phyloP scores from a whole-genome alignment of 2,113 vertebrate genomes.

The Vicugna pacos region DNA sequence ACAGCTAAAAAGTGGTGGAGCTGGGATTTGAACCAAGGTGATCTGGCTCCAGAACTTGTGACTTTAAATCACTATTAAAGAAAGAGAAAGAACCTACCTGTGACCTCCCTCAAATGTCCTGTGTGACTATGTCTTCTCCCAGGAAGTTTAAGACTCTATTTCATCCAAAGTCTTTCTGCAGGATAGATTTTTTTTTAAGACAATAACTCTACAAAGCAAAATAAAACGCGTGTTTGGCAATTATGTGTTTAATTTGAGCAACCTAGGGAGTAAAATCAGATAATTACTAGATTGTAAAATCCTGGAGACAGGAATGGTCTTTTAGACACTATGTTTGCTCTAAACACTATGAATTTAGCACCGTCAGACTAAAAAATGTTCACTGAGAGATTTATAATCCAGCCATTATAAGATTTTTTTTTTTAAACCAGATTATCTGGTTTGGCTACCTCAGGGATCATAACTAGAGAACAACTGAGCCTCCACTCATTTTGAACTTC shows the following conservation, averaged over 20 bases:
- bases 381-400: constrained; percentile 63
- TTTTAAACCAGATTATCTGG: constrained; percentile 62
- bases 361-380: constrained; percentile 50
- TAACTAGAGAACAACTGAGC: constrained; percentile 12
- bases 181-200: constrained; percentile 50
- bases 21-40: neutral
- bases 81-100: neutral
- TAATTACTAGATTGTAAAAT: constrained; percentile 74
- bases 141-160: constrained; percentile 70
- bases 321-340: constrained; percentile 17
- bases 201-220: constrained; percentile 39
- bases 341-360: constrained; percentile 46
- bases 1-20: neutral
- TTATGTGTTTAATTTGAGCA: constrained; percentile 64
- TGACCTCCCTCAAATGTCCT: constrained; percentile 65
- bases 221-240: neutral
- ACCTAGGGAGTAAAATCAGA: constrained; percentile 56
- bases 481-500: neutral
- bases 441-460: constrained; percentile 60
- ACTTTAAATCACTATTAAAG: neutral
- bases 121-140: constrained; percentile 63
- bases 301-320: constrained; percentile 54
- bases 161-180: constrained; percentile 55
- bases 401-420: neutral
- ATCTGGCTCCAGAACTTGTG: neutral